A percentile compares a stretch with the other conserved stretches of the same genome.
Evolutionary conservation across 2,113 vertebrate species (phyloP).

Genomic region (Campylomormyrus tamandua): DNA sequence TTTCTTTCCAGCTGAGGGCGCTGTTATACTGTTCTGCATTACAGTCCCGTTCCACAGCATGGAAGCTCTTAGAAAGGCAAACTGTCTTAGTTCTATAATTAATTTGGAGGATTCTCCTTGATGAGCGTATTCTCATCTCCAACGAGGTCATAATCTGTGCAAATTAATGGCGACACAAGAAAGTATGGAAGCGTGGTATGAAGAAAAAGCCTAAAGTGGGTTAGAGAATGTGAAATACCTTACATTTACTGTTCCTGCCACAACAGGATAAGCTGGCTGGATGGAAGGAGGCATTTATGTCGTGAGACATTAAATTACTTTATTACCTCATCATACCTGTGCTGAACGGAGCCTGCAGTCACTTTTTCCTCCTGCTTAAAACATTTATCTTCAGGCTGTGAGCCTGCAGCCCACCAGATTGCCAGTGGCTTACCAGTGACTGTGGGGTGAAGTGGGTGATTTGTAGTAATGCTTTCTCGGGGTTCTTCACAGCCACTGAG

Average conservation of each 20-base stretch:
- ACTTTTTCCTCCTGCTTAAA: not conserved
- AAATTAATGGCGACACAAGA: not conserved
- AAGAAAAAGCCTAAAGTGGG: not conserved
- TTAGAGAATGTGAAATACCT: not conserved
- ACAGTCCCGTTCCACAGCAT: not conserved
- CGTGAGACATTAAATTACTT: not conserved
- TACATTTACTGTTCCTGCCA: not conserved
- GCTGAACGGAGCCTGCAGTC: not conserved
- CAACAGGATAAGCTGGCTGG: not conserved
- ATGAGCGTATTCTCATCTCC: not conserved
- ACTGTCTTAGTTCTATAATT: not conserved
- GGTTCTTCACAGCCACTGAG: not conserved
- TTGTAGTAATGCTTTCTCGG: not conserved
- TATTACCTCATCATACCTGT: not conserved
- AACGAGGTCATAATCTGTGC: not conserved
- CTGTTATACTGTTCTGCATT: not conserved
- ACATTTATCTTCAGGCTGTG: not conserved
- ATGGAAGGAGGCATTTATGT: not conserved
- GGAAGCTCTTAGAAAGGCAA: not conserved
- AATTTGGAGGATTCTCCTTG: not conserved
- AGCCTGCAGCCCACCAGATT: not conserved
- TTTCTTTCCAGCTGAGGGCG: slow-evolving; percentile 7
- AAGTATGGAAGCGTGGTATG: not conserved
- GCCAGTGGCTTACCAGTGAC: not conserved
- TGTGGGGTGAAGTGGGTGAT: not conserved